Evolutionary conservation across 2,888 invertebrate species (phyloP).

Genomic region (Drosophila bunnanda): DNA sequence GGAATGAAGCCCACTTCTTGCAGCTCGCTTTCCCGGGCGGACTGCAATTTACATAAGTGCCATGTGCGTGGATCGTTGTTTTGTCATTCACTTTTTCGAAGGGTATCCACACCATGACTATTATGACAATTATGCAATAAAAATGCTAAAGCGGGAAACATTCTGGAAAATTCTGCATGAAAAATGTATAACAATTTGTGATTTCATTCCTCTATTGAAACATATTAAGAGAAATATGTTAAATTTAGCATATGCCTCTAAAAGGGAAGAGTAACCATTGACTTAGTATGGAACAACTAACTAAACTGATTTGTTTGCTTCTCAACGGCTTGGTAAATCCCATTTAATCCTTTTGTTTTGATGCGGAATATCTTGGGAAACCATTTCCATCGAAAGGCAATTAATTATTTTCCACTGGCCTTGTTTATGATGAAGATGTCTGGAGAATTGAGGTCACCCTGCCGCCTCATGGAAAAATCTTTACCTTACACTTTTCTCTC

Average conservation of each 20-base stretch:
- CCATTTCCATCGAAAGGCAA: slow-evolving; percentile 11
- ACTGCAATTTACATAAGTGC: slow-evolving; percentile 57
- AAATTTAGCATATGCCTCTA: background rate
- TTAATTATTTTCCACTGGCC: slow-evolving; percentile 52
- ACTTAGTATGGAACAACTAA: background rate
- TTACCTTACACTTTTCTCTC: slow-evolving; percentile 8
- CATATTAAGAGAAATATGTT: background rate
- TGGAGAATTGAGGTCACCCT: slow-evolving; percentile 37
- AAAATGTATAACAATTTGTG: slow-evolving; percentile 10
- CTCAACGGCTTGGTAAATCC: background rate
- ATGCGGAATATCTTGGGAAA: background rate
- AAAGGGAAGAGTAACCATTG: background rate
- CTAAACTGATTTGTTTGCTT: background rate
- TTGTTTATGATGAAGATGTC: slow-evolving; percentile 53
- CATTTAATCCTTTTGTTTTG: slow-evolving; percentile 1
- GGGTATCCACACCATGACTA: slow-evolving; percentile 9
- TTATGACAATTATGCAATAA: slow-evolving; percentile 23
- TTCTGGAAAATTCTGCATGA: slow-evolving; percentile 7
- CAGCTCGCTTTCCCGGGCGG: slow-evolving; percentile 13
- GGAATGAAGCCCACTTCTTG: background rate
- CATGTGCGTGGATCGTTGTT: slow-evolving; percentile 30
- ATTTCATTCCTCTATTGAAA: background rate
- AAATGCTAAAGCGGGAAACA: slow-evolving; percentile 10
- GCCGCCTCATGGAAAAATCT: slow-evolving; percentile 2
- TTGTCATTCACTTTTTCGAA: slow-evolving; percentile 33